phyloP scores from a whole-genome alignment of 1,140 invertebrate species.

The Calephelis virginiensis region DNA sequence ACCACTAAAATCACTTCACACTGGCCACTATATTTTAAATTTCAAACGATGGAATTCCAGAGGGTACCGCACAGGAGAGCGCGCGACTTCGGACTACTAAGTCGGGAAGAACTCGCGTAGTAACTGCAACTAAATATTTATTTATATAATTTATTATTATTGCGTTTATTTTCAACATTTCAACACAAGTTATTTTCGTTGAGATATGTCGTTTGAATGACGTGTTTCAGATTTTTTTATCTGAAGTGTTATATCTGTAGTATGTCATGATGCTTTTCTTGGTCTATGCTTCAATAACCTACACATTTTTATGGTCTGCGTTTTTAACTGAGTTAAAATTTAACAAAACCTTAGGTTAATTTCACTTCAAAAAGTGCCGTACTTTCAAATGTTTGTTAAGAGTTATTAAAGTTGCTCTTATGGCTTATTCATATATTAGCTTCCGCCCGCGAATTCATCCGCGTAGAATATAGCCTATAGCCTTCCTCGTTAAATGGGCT shows the following conservation, averaged over 20 bases:
- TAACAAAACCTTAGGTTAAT: too few relatives aligned
- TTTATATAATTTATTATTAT: conserved; percentile 63
- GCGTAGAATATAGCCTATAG: too few relatives aligned
- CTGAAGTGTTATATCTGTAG: conserved; percentile 1
- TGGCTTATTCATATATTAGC: too few relatives aligned
- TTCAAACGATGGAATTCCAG: conserved; percentile 34
- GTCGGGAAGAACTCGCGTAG: conserved; percentile 31
- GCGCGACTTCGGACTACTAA: conserved; percentile 52
- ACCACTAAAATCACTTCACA: conserved; percentile 52
- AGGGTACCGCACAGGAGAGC: conserved; percentile 49
- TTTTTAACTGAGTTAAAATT: not conserved
- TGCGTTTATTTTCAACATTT: conserved; percentile 53
- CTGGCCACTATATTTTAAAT: conserved; percentile 44
- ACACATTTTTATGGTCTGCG: not conserved
- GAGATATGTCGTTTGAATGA: conserved; percentile 33
- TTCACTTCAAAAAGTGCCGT: too few relatives aligned
- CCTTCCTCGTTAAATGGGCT: too few relatives aligned
- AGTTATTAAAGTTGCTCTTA: too few relatives aligned
- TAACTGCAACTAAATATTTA: conserved; percentile 53
- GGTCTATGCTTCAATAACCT: not conserved
- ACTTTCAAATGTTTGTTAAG: too few relatives aligned
- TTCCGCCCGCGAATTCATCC: too few relatives aligned
- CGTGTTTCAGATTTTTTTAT: conserved; percentile 13
- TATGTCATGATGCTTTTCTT: not conserved
- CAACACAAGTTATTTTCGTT: conserved; percentile 44